phyloP scores from a whole-genome alignment of 2,888 invertebrate species.

The Cetonia aurata region DNA sequence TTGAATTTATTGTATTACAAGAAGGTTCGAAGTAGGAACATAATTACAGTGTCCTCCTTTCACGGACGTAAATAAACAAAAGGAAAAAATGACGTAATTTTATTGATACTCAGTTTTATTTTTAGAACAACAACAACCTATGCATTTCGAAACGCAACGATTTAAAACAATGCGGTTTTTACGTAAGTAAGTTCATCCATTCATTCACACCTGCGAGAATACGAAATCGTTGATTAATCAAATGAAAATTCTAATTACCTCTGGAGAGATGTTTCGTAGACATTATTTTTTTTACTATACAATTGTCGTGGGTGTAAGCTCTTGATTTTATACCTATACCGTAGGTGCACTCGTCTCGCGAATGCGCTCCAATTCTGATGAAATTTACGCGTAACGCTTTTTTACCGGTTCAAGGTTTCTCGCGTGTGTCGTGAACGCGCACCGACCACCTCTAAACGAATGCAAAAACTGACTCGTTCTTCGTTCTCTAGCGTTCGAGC shows the following conservation, averaged over 20 bases:
- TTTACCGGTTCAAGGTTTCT: conserved; percentile 18
- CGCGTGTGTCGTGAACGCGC: background rate
- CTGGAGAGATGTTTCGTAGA: conserved; percentile 55
- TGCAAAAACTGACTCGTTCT: conserved; percentile 44
- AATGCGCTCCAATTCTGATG: background rate
- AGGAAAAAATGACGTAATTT: conserved; percentile 16
- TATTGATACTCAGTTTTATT: conserved; percentile 28
- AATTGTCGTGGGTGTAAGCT: background rate
- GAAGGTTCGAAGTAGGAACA: no score
- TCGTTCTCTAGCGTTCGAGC: background rate
- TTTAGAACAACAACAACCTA: conserved; percentile 5
- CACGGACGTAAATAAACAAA: conserved; percentile 18
- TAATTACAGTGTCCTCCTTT: background rate
- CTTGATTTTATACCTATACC: background rate
- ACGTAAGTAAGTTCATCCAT: background rate
- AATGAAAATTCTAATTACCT: conserved; percentile 49
- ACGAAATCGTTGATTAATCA: no score
- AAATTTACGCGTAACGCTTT: background rate
- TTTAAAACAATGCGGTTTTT: background rate
- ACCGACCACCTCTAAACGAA: background rate
- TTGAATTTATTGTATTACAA: no score
- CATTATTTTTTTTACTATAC: conserved; percentile 45
- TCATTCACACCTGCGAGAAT: background rate
- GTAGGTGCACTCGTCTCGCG: background rate
- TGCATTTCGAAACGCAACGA: background rate